These are phyloP conservation scores for Bucorvus abyssinicus DNA, from an alignment of 2,797 vertebrate genomes.

Conservation along the genomic window DNA sequence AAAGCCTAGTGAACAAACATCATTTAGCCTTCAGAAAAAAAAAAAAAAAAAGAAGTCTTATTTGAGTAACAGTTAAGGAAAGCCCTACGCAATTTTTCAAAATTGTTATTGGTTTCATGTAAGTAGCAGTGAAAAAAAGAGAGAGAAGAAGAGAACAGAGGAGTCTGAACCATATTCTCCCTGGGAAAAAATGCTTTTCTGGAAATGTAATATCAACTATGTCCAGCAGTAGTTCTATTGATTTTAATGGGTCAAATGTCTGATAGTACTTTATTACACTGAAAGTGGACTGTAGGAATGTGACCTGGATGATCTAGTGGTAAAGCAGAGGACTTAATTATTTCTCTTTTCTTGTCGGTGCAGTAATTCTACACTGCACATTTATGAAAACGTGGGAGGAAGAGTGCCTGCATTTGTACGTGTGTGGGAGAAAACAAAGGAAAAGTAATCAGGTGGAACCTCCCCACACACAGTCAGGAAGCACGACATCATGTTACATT, in stretches of 20 bases:
- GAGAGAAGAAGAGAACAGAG: background rate
- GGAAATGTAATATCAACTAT: background rate
- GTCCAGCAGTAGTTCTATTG: background rate
- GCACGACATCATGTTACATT: background rate
- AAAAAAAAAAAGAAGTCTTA: background rate
- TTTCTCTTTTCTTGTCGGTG: constrained; percentile 26
- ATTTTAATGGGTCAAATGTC: background rate
- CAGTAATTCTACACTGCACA: background rate
- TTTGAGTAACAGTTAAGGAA: background rate
- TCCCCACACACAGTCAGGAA: background rate
- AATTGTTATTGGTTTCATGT: background rate
- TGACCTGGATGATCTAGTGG: background rate
- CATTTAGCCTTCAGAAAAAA: background rate
- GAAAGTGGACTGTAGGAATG: background rate
- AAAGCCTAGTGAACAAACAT: background rate
- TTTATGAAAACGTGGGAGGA: background rate
- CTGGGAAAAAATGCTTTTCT: background rate
- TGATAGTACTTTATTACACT: background rate
- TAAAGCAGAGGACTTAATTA: constrained; percentile 24
- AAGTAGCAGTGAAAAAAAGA: background rate
- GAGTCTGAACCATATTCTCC: background rate
- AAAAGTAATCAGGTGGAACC: constrained; percentile 2
- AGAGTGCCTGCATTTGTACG: background rate
- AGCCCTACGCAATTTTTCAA: background rate
- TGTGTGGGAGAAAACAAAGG: constrained; percentile 2